These are phyloP conservation scores for Gallinago undulata DNA, from an alignment of 2,113 vertebrate genomes.

Conservation along the genomic window DNA sequence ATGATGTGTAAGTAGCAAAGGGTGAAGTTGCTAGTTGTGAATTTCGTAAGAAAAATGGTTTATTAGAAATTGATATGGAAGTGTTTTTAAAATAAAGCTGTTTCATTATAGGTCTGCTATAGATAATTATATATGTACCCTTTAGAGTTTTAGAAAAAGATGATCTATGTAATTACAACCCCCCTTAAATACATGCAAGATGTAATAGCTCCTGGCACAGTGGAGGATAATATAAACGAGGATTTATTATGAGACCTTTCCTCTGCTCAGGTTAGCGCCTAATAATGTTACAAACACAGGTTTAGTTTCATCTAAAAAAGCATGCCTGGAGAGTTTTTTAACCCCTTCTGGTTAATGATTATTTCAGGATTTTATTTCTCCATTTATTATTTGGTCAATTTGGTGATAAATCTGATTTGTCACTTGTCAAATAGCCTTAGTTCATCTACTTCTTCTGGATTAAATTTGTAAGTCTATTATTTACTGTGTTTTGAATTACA, in stretches of 20 bases:
- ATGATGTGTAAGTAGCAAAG: neutral
- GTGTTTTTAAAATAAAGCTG: neutral
- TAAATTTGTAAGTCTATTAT: neutral
- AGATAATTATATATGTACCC: neutral
- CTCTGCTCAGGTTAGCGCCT: neutral
- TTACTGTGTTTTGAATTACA: neutral
- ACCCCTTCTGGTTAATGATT: neutral
- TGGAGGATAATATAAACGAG: neutral
- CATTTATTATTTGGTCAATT: neutral
- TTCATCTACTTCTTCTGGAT: neutral
- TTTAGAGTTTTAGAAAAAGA: neutral
- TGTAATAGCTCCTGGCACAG: neutral
- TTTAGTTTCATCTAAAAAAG: neutral
- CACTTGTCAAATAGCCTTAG: neutral
- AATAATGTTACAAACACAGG: neutral
- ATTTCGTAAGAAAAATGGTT: neutral
- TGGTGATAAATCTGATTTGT: neutral
- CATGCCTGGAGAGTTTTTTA: neutral
- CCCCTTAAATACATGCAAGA: neutral
- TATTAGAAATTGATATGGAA: neutral
- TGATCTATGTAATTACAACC: neutral
- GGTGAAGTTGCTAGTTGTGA: neutral
- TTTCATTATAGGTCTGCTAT: neutral
- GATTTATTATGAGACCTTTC: neutral
- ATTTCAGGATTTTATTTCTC: neutral